Evolutionary conservation across 2,113 vertebrate species (phyloP).

Genomic region (Crotalus tigris): DNA sequence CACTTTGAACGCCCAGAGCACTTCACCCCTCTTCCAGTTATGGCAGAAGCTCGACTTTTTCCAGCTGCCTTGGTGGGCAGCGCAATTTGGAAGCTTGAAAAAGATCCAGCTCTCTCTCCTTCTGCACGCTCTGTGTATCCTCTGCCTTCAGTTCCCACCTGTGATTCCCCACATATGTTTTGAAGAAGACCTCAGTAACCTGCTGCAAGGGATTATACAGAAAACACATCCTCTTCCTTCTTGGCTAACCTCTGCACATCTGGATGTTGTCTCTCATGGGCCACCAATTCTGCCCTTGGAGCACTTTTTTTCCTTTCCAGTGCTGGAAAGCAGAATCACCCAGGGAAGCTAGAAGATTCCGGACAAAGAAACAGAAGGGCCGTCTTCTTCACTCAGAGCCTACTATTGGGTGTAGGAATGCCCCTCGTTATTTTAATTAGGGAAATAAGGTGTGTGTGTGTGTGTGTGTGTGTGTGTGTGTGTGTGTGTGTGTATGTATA

Average conservation of each 20-base stretch:
- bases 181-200: slow-evolving; percentile 45
- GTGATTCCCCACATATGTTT: slow-evolving; percentile 35
- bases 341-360: neutral
- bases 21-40: too few species aligned
- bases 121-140: slow-evolving; percentile 22
- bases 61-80: neutral
- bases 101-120: neutral
- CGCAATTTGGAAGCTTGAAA: neutral
- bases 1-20: neutral
- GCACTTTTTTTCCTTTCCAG: slow-evolving; percentile 29
- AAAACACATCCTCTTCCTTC: slow-evolving; percentile 64
- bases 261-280: slow-evolving; percentile 51
- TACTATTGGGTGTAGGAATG: too few species aligned
- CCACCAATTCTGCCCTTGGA: slow-evolving; percentile 47
- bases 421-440: too few species aligned
- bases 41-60: neutral
- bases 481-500: too few species aligned
- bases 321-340: neutral
- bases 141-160: slow-evolving; percentile 58
- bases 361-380: neutral
- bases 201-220: slow-evolving; percentile 48
- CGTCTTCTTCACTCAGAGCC: too few species aligned
- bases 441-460: too few species aligned
- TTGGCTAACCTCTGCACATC: slow-evolving; percentile 53
- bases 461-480: too few species aligned